These are phyloP conservation scores for Agrypnus murinus DNA, from an alignment of 2,888 invertebrate species.

Conservation along the genomic window DNA sequence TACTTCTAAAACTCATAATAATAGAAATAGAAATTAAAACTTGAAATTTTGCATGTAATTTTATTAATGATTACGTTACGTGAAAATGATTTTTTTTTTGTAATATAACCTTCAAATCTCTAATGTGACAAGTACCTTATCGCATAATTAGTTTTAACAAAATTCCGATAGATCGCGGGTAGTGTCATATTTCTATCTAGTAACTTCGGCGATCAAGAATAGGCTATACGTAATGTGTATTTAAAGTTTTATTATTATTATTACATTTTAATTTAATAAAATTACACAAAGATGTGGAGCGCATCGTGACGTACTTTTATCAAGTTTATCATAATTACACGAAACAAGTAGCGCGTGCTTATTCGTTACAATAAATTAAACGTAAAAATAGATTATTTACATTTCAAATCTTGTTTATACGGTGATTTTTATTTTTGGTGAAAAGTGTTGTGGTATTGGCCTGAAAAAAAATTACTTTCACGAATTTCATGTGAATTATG, in stretches of 20 bases:
- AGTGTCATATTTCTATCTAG: no score
- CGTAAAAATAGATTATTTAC: neutral
- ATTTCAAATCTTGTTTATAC: neutral
- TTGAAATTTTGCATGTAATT: no score
- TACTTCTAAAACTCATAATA: no score
- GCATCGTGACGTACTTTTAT: constrained; percentile 20
- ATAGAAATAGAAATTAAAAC: no score
- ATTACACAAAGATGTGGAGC: constrained; percentile 8
- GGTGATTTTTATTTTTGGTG: constrained; percentile 31
- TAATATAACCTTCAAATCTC: no score
- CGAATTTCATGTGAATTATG: constrained; percentile 60
- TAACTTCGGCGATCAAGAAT: neutral
- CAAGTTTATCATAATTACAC: constrained; percentile 7
- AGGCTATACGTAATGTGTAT: neutral
- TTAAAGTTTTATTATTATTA: neutral
- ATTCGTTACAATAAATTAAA: neutral
- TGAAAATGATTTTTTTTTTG: no score
- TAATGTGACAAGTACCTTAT: no score
- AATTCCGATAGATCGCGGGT: no score
- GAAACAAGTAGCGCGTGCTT: constrained; percentile 3
- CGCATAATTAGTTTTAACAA: no score
- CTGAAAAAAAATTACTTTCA: constrained; percentile 28
- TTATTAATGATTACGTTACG: no score
- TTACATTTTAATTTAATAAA: neutral
- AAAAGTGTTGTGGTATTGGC: constrained; percentile 32